Base-by-base conservation (phyloP, 2,888 invertebrate species). In the Sesia apiformis region DNA sequence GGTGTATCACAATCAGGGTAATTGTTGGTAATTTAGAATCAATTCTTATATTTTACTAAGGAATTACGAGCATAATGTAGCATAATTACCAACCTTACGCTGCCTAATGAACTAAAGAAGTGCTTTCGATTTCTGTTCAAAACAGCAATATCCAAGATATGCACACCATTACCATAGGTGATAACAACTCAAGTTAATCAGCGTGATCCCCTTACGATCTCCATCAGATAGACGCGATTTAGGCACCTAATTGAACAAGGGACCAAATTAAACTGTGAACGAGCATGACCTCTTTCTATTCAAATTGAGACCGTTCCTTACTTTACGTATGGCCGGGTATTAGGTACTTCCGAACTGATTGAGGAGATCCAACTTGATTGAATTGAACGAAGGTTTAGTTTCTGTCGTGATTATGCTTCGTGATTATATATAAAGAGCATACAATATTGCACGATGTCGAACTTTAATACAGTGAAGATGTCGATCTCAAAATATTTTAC, bases 261-360 rank as follows among this genome's bases (percentile, higher is more conserved):
- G 86, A 78, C 83, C 78, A 80, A 85, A 86, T 85, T 83, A 84
- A 84, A 83, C 74, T 72, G 71, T 74, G 72, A 64, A 64, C 75
- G 73, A 69, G 74, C 75, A 78, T 81, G 80, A 81, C 85, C 86
- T 85, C 83, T 87, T 87, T 86, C 84, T 85, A 87, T 87, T 87
- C 85, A 87, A 86, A 86, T 86, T 82, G 71, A 66, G 74, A 69
- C 76, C 72, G 72, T 70, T 65, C 60, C 59, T 67, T 70, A 70
- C 71, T 73, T 70, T 72, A 72, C 72, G 69, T 72, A 78, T 73
- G 70, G 70, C 64, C 63, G 65, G 65, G 63, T 50, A 57, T 57
- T 58, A 60, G 59, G 59, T 53, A 55, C 56, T 57, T 76, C 70
- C 73, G 60, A 65, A 65, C 77, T 74, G 71, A 76, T 71, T 65